Percentiles rank a stretch among this genome's conserved stretches.
Evolutionary conservation across 2,113 vertebrate genomes (phyloP).

Genomic region (Donacobius atricapilla): DNA sequence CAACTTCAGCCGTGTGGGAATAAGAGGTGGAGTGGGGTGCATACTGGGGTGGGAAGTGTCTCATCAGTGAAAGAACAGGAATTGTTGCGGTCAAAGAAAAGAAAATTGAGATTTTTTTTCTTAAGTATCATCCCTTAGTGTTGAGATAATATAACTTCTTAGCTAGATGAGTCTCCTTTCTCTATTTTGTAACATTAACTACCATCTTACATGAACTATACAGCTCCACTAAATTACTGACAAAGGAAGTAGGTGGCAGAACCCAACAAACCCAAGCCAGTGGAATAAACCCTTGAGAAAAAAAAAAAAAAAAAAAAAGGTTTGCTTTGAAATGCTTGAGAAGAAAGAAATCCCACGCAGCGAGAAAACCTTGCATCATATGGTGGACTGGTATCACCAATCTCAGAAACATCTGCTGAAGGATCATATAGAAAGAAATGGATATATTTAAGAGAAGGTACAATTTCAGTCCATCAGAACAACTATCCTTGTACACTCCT

Average conservation of each 20-base stretch:
- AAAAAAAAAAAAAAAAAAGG: not conserved
- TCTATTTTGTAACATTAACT: not conserved
- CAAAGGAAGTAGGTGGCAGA: not conserved
- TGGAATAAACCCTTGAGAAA: not conserved
- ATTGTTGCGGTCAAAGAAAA: not conserved
- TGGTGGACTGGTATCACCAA: too few relatives aligned
- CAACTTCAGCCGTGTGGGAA: not conserved
- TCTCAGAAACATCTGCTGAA: not conserved
- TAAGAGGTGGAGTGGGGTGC: accelerated
- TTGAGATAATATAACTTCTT: not conserved
- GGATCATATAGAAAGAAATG: not conserved
- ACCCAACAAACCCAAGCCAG: not conserved
- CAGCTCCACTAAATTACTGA: not conserved
- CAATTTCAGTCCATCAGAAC: not conserved
- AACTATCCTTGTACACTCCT: not conserved
- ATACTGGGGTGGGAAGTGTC: accelerated
- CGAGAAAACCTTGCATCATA: not conserved
- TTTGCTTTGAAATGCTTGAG: not conserved
- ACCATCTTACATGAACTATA: not conserved
- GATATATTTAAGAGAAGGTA: not conserved
- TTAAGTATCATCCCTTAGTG: not conserved
- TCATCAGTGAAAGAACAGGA: not conserved
- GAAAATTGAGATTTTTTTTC: not conserved
- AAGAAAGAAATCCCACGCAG: not conserved
- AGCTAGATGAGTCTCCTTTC: not conserved